Evolutionary conservation across 2,113 vertebrate species (phyloP), one percentile per base, ranked within the genome.

Genomic region (Sorex araneus): DNA sequence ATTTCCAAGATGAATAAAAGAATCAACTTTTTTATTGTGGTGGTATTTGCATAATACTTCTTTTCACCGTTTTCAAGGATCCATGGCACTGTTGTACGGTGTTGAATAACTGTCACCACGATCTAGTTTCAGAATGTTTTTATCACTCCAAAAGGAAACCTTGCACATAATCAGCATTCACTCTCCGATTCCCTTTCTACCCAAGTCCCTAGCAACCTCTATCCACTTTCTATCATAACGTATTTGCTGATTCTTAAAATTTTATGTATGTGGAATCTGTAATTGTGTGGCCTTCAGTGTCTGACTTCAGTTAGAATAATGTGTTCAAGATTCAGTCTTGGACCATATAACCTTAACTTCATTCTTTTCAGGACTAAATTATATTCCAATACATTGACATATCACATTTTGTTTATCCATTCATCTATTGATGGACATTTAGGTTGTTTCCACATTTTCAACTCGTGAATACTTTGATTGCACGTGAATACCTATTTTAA

Each of bases 1-100:
- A 43, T 92, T 67, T 84, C 79, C 64, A 84, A 36, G 40, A 78
- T 89, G 47, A 82, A 66, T 84, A 6, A 81, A 84, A 93, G 36
- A 84, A 84, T 6, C 69, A 21, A 70, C 40, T 80, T 93, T 73
- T 82, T 84, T 63, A 47, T 70, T 66, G 60, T 74, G 78, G 82
- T 75, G 13, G 18, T 4, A 54, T 54, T 54, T 54, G 8, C 54
- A 54, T 54, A 54, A 54, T 54, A 54, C 13, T 16, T 54, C 13
- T 34, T 79, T 83, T 87, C 83, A 27, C 16, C 19, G 45, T 80
- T 71, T 87, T 84, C 36, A 84, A 87, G 27, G 40, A 5, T 77
- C 13, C 15, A 18, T 82, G 84, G 94, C 32, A 71, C 6, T 66
- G 83, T 67, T 27, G 67, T 34, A 85, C 3, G 21, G 28, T 82